Evolutionary conservation across 2,888 invertebrate species (phyloP).

Genomic region (Acronicta leporina): DNA sequence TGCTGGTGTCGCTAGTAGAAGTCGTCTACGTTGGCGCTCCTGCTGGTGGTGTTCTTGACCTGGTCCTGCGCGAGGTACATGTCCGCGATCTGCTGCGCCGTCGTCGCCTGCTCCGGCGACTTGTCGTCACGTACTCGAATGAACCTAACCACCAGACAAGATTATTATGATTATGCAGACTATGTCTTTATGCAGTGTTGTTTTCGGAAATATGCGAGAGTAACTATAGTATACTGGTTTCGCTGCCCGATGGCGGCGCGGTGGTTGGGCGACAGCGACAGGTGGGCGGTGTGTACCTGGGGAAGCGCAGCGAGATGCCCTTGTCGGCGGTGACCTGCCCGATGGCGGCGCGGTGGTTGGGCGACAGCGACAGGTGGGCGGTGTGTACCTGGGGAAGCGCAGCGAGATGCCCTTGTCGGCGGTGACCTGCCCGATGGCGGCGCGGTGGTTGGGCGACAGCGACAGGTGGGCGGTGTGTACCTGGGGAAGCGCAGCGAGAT

Average conservation of each 20-base stretch:
- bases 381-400: conserved; percentile 93
- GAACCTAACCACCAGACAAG: conserved; percentile 85
- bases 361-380: conserved; percentile 87
- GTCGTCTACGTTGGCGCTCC: conserved; percentile 63
- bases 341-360: conserved; percentile 95
- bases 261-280: conserved; percentile 96
- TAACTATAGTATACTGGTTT: too few relatives aligned
- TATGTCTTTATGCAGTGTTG: too few relatives aligned
- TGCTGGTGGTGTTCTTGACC: conserved; percentile 82
- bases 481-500: conserved; percentile 90
- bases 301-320: conserved; percentile 91
- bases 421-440: conserved; percentile 70
- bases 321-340: conserved; percentile 96
- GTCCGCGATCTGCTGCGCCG: conserved; percentile 95
- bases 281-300: conserved; percentile 98
- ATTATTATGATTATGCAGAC: conserved; percentile 17
- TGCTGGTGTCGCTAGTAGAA: conserved; percentile 70
- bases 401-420: conserved; percentile 82
- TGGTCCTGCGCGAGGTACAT: conserved; percentile 98
- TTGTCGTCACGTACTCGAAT: conserved; percentile 97
- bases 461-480: conserved; percentile 99
- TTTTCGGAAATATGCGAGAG: too few relatives aligned
- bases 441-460: conserved; percentile 97
- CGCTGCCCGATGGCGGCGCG: conserved; percentile 95
- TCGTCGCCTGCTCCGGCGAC: conserved; percentile 96